Evolutionary conservation across 1,140 invertebrate species (phyloP).

Genomic region (Neodiprion virginianus): DNA sequence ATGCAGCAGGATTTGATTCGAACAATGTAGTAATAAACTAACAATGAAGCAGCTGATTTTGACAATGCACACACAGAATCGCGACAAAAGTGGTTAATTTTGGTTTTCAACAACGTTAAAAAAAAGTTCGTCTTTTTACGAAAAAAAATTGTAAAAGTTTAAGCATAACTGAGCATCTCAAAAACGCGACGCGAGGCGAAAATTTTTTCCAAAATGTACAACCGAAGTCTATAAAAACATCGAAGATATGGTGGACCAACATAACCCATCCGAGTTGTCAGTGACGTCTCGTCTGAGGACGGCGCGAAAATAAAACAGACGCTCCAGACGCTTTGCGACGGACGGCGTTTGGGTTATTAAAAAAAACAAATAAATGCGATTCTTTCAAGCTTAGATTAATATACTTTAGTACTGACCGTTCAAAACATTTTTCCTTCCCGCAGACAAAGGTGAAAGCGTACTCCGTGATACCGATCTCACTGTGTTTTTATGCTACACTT

Average conservation of each 20-base stretch:
- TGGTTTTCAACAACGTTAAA: constrained; percentile 42
- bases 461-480: constrained; percentile 28
- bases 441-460: constrained; percentile 38
- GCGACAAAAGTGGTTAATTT: constrained; percentile 34
- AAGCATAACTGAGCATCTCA: constrained; percentile 4
- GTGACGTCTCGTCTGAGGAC: constrained; percentile 34
- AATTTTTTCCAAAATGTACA: constrained; percentile 14
- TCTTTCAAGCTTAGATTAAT: not conserved
- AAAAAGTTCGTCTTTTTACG: not conserved
- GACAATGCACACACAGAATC: constrained; percentile 48
- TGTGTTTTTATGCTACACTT: constrained; percentile 22
- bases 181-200: not conserved
- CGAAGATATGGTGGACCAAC: constrained; percentile 35
- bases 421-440: constrained; percentile 31
- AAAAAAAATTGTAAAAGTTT: not conserved
- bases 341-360: not conserved
- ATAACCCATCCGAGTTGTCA: constrained; percentile 50
- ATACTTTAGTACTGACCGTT: constrained; percentile 20
- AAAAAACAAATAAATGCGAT: not conserved
- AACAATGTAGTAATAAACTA: constrained; percentile 39
- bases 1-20: not conserved
- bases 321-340: not conserved
- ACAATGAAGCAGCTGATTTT: constrained; percentile 57
- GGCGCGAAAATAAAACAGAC: constrained; percentile 31
- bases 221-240: constrained; percentile 10